Percentiles rank a stretch among this genome's conserved stretches.
These are phyloP conservation scores for Anticlea derivata DNA, from an alignment of 2,888 invertebrate genomes.

Conservation along the genomic window DNA sequence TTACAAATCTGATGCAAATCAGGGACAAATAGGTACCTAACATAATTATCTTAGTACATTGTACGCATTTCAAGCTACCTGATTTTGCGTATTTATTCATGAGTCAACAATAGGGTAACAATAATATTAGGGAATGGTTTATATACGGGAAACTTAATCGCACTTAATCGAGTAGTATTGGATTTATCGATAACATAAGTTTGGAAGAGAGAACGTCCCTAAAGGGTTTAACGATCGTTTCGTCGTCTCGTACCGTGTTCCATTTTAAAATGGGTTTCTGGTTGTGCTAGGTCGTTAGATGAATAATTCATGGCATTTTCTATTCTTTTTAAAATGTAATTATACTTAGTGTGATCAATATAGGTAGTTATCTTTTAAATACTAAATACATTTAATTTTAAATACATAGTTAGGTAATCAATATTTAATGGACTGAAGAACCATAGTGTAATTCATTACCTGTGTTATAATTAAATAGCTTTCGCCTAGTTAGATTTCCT, in stretches of 20 bases:
- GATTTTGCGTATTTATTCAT: conserved; percentile 5
- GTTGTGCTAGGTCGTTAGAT: conserved; percentile 77
- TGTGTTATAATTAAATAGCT: too few species aligned
- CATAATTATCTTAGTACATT: conserved; percentile 21
- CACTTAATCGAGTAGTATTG: background rate
- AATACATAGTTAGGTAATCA: too few species aligned
- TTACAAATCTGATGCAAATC: conserved; percentile 36
- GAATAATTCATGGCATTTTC: conserved; percentile 39
- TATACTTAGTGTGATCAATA: too few species aligned
- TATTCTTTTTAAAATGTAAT: background rate
- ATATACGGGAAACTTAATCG: background rate
- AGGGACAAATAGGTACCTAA: conserved; percentile 23
- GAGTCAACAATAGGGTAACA: background rate
- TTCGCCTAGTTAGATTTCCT: too few species aligned
- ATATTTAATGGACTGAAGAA: too few species aligned
- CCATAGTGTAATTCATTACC: too few species aligned
- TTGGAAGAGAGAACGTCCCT: conserved; percentile 52
- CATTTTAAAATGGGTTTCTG: conserved; percentile 75
- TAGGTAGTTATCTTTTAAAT: too few species aligned
- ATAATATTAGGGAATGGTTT: background rate
- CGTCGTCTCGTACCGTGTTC: conserved; percentile 63
- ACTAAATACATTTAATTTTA: too few species aligned
- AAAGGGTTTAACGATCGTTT: conserved; percentile 72
- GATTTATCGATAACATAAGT: conserved; percentile 26
- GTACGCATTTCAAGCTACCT: conserved; percentile 7